Conservation (phyloP, 2,797 vertebrate species). For the Artibeus lituratus region DNA sequence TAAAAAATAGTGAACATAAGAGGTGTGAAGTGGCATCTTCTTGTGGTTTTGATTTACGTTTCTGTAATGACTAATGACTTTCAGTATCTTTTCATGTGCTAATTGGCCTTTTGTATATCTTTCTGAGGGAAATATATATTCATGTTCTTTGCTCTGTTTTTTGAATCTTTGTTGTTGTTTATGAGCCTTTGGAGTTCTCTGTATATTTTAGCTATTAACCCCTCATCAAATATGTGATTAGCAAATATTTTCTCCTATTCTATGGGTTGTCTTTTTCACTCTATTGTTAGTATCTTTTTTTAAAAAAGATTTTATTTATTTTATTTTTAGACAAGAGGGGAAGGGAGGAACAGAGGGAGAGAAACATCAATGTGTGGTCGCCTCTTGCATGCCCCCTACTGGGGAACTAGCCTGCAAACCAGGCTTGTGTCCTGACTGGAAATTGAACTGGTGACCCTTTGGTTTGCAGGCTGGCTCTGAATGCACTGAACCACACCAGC, state of each 20-base stretch:
- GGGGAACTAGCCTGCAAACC: too few relatives aligned
- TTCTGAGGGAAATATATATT: not conserved
- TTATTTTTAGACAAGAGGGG: too few relatives aligned
- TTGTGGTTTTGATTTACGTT: not conserved
- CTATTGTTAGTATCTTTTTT: not conserved
- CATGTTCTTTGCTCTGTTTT: not conserved
- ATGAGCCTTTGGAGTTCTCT: not conserved
- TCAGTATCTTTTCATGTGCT: conserved; percentile 6
- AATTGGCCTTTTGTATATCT: not conserved
- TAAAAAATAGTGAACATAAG: not conserved
- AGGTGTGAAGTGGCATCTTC: not conserved
- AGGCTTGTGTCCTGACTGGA: too few relatives aligned
- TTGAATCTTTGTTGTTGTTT: not conserved
- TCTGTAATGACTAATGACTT: not conserved
- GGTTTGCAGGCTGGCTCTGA: too few relatives aligned
- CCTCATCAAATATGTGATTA: not conserved
- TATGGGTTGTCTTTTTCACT: not conserved
- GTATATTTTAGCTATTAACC: not conserved
- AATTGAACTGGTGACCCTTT: too few relatives aligned
- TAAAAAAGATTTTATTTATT: too few relatives aligned
- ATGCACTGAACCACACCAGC: not conserved
- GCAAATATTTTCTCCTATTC: not conserved
- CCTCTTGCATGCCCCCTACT: too few relatives aligned
- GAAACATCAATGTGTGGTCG: too few relatives aligned
- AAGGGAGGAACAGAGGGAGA: too few relatives aligned